Conservation (phyloP, 1,140 invertebrate species). For the Mercenaria mercenaria region DNA sequence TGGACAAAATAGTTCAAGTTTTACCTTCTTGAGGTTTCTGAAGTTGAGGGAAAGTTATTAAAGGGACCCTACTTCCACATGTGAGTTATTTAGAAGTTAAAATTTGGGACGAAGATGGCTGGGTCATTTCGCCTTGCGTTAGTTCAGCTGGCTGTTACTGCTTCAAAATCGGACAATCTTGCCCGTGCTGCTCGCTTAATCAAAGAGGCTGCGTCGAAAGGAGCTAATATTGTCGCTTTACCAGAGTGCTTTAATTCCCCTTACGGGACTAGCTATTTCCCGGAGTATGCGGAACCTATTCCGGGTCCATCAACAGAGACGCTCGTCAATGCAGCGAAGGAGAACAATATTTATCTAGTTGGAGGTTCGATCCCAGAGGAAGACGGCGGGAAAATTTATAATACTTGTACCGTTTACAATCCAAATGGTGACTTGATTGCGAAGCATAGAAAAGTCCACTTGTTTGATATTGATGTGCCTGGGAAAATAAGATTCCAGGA, state of each 20-base stretch:
- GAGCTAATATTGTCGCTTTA: conserved; percentile 92
- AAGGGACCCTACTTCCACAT: conserved; percentile 1
- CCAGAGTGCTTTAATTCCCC: conserved; percentile 98
- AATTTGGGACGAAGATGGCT: conserved; percentile 24
- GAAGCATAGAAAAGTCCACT: conserved; percentile 90
- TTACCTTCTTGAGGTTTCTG: background rate
- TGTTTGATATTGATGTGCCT: conserved; percentile 98
- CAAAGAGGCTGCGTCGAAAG: conserved; percentile 90
- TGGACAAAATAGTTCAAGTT: no score
- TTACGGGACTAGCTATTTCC: conserved; percentile 95
- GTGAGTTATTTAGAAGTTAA: background rate
- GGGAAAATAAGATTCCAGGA: conserved; percentile 97
- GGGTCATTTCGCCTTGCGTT: conserved; percentile 88
- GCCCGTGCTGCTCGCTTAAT: conserved; percentile 91
- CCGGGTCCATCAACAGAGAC: conserved; percentile 90
- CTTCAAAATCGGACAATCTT: conserved; percentile 92
- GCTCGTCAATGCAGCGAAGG: conserved; percentile 91
- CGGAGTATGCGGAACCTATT: conserved; percentile 94
- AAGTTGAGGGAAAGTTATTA: background rate
- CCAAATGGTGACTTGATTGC: conserved; percentile 91
- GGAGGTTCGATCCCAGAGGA: conserved; percentile 96
- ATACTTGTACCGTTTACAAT: conserved; percentile 96
- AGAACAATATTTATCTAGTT: conserved; percentile 93
- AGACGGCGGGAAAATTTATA: conserved; percentile 90
- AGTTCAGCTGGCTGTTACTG: conserved; percentile 92